A percentile compares a stretch with the other conserved stretches of the same genome.
Conservation (phyloP, 2,888 invertebrate genomes). For the Celastrina argiolus region DNA sequence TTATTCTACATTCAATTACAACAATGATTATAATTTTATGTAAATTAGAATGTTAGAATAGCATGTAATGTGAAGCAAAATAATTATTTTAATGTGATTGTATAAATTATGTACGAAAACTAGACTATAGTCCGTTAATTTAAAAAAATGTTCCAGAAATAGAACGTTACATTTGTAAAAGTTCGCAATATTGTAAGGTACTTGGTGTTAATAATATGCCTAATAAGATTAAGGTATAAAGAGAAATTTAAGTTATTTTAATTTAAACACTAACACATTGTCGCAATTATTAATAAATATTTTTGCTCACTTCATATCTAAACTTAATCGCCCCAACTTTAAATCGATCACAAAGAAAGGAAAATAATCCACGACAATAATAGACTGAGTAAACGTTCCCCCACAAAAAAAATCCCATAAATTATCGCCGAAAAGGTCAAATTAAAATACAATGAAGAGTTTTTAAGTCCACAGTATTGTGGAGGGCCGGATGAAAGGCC, state of each 20-base stretch:
- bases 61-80: background rate
- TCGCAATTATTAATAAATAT: conserved; percentile 1
- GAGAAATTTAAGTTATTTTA: background rate
- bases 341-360: conserved; percentile 61
- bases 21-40: conserved; percentile 19
- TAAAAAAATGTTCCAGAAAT: background rate
- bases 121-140: background rate
- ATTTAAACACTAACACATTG: background rate
- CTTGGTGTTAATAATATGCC: no score
- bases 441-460: conserved; percentile 78
- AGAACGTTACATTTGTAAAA: background rate
- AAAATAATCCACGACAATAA: conserved; percentile 67
- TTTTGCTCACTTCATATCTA: conserved; percentile 31
- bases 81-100: background rate
- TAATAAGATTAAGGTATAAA: no score
- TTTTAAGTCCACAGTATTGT: conserved; percentile 78
- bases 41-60: conserved; percentile 2
- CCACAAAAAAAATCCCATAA: conserved; percentile 70
- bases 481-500: conserved; percentile 71
- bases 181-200: no score
- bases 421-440: conserved; percentile 78
- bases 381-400: conserved; percentile 71
- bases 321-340: conserved; percentile 48
- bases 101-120: background rate
- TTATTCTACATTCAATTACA: conserved; percentile 25